Percentiles rank a stretch among this genome's conserved stretches.
These are phyloP conservation scores for Aulostomus chinensis DNA, from an alignment of 2,797 vertebrate species.

Conservation along the genomic window DNA sequence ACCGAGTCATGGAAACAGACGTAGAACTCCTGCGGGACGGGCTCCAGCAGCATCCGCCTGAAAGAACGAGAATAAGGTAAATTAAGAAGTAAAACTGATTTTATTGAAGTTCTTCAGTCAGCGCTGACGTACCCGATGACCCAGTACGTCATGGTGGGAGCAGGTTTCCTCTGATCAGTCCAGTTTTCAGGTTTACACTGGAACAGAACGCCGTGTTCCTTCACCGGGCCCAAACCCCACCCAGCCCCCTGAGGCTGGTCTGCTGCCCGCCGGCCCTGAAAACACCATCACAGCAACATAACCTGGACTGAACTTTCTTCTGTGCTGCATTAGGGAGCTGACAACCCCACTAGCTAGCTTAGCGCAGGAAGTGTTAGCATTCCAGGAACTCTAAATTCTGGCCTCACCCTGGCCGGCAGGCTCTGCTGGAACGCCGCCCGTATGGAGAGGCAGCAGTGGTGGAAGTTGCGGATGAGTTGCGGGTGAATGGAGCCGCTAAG, in stretches of 20 bases:
- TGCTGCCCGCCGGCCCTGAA: slow-evolving; percentile 68
- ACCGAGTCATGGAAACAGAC: slow-evolving; percentile 98
- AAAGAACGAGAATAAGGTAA: slow-evolving; percentile 8
- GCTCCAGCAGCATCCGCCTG: slow-evolving; percentile 91
- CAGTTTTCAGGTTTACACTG: slow-evolving; percentile 93
- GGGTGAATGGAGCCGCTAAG: slow-evolving; percentile 90
- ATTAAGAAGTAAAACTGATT: background rate
- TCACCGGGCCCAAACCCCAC: slow-evolving; percentile 81
- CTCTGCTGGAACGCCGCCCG: slow-evolving; percentile 89
- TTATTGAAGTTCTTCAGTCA: background rate
- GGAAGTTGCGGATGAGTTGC: slow-evolving; percentile 92
- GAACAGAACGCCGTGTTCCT: slow-evolving; percentile 93
- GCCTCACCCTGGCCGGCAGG: slow-evolving; percentile 82
- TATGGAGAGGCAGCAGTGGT: slow-evolving; percentile 96
- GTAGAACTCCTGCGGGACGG: slow-evolving; percentile 93
- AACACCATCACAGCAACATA: no score
- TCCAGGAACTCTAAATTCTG: no score
- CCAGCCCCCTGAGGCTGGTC: slow-evolving; percentile 53
- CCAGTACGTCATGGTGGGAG: slow-evolving; percentile 95
- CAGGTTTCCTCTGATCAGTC: slow-evolving; percentile 89
- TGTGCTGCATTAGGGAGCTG: no score
- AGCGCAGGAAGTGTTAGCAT: no score
- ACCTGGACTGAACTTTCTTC: background rate
- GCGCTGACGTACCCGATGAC: slow-evolving; percentile 88
- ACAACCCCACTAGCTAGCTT: no score